phyloP scores from a whole-genome alignment of 2,888 invertebrate genomes.

The Noctuana brunneofusca region DNA sequence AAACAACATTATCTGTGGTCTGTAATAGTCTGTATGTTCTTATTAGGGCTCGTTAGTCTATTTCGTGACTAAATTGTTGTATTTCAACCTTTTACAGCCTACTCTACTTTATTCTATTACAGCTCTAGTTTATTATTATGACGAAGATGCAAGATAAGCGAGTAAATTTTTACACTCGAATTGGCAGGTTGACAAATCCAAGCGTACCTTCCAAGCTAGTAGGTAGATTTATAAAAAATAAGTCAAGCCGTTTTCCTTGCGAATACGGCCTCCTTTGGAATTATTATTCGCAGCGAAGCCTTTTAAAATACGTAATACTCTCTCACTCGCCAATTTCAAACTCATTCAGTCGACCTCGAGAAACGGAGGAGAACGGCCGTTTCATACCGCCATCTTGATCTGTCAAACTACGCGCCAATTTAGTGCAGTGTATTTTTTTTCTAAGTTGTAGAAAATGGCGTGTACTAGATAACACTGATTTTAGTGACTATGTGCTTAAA shows the following conservation, averaged over 20 bases:
- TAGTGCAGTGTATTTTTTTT: slow-evolving; percentile 39
- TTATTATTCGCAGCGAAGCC: slow-evolving; percentile 59
- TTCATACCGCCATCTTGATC: slow-evolving; percentile 56
- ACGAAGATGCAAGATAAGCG: slow-evolving; percentile 37
- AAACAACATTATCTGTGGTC: no score
- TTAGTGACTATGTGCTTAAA: slow-evolving; percentile 26
- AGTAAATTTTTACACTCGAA: slow-evolving; percentile 41
- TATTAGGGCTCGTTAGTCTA: slow-evolving; percentile 32
- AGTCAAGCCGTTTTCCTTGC: slow-evolving; percentile 72
- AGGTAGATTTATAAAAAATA: slow-evolving; percentile 42
- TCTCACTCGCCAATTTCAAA: slow-evolving; percentile 61
- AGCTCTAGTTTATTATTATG: slow-evolving; percentile 32
- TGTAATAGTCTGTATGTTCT: neutral
- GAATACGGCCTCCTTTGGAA: slow-evolving; percentile 64
- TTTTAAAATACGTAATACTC: slow-evolving; percentile 60
- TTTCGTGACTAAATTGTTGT: slow-evolving; percentile 44
- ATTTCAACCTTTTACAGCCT: slow-evolving; percentile 35
- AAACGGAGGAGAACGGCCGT: slow-evolving; percentile 57
- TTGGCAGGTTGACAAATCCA: slow-evolving; percentile 47
- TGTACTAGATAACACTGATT: slow-evolving; percentile 17
- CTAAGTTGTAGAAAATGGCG: slow-evolving; percentile 26
- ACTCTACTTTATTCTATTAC: no score
- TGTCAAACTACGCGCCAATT: slow-evolving; percentile 66
- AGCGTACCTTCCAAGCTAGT: slow-evolving; percentile 13
- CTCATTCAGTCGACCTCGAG: slow-evolving; percentile 78